Evolutionary conservation across 2,888 invertebrate genomes (phyloP).

Genomic region (Trisateles emortualis): DNA sequence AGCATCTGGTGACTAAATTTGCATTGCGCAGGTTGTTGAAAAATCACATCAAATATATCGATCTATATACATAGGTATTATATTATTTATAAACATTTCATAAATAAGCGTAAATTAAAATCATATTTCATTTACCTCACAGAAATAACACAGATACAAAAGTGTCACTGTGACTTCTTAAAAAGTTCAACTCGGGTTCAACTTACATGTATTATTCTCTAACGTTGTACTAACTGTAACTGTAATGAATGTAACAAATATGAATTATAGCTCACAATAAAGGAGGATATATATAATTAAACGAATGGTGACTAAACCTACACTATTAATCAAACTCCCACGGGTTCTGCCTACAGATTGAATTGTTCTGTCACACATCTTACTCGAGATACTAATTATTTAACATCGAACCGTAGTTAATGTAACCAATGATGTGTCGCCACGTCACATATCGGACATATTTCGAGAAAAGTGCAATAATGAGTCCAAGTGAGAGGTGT

Average conservation of each 20-base stretch:
- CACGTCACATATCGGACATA: conserved; percentile 24
- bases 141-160: background rate
- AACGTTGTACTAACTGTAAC: conserved; percentile 31
- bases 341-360: conserved; percentile 41
- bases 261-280: conserved; percentile 31
- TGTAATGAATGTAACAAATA: conserved; percentile 37
- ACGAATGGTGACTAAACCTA: conserved; percentile 35
- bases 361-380: conserved; percentile 45
- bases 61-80: no score
- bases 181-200: conserved; percentile 5
- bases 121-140: background rate
- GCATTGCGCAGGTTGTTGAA: no score
- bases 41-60: no score
- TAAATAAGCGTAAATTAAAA: no score
- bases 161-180: background rate
- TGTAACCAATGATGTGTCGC: conserved; percentile 11
- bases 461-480: conserved; percentile 63
- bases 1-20: no score
- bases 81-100: no score
- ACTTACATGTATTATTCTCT: conserved; percentile 13
- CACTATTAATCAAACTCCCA: conserved; percentile 46
- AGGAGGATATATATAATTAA: conserved; percentile 36
- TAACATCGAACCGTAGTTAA: conserved; percentile 26
- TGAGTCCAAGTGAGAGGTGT: conserved; percentile 81
- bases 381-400: conserved; percentile 38